These are phyloP conservation scores for Baryphthengus martii DNA, from an alignment of 2,113 vertebrate genomes.

Conservation along the genomic window DNA sequence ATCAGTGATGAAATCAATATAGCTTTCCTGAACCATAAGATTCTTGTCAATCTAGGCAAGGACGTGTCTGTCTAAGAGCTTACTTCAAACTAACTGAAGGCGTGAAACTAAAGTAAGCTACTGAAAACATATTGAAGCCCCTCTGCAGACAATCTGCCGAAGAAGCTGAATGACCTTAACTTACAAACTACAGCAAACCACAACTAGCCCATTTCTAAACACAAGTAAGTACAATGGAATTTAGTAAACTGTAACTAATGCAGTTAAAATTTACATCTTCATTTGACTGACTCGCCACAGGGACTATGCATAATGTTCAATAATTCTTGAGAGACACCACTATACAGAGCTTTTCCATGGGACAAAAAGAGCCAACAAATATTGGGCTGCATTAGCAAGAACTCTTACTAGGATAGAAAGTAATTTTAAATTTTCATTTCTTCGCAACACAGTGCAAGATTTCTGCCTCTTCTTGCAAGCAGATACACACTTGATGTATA, in stretches of 20 bases:
- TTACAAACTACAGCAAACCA: background rate
- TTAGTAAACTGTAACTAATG: background rate
- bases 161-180: background rate
- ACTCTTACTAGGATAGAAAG: background rate
- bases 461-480: background rate
- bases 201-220: background rate
- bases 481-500: background rate
- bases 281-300: background rate
- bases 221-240: background rate
- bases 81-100: background rate
- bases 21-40: background rate
- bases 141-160: background rate
- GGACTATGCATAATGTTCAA: background rate
- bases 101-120: background rate
- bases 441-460: background rate
- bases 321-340: background rate
- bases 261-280: background rate
- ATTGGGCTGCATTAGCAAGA: background rate
- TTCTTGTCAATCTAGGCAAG: background rate
- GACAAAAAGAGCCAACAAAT: background rate
- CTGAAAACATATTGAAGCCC: background rate
- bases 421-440: background rate
- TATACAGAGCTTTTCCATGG: background rate
- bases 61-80: background rate
- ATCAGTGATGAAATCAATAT: background rate